Base-by-base conservation (phyloP, 2,797 vertebrate species). In the Antennarius maculatus region DNA sequence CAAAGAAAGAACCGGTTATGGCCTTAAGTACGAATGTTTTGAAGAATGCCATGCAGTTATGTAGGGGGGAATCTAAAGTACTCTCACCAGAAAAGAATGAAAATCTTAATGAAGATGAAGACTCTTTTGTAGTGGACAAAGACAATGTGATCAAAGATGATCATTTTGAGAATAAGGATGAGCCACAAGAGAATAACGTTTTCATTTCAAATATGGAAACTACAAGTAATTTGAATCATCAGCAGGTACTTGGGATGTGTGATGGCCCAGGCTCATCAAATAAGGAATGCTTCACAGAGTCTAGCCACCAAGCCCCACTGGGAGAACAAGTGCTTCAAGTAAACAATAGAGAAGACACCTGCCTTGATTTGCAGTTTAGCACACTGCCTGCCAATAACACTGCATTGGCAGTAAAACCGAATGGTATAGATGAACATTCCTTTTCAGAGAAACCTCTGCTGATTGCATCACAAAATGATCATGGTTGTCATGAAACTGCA, bases 11-110 rank as follows among this genome's bases (percentile, higher is more conserved):
- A 27, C 55, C 34, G 0, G 29, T 12, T 54, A 7, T 37, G 7
- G 3, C 56, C 28, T 55, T 45, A 42, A 62, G 54, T 69, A 66
- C 6, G 66, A 54, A n/a, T 66, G 17, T 61, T 80, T 46, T 68
- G 31, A 49, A 77, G 74, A 61, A 69, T 47, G 39, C 83, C 23
- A 65, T 55, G 16, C 66, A 11, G 8, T 16, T 54, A 15, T 52
- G 56, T 48, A 11, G 1, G 23, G 46, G 82, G 41, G 63, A 76
- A 50, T 28, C 37, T 42, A 16, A 45, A 58, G n/a, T 45, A 52
- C 14, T 61, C 47, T 68, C 57, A 28, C 37, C 27, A 46, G 45
- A 7, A 27, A 60, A 65, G n/a, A 7, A 7, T 50, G 60, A 66
- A 61, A 45, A 63, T 65, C 17, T 54, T 31, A 39, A 63, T 50